Evolutionary conservation across 2,888 invertebrate genomes (phyloP).

Genomic region (Rhyacophila evoluta): DNA sequence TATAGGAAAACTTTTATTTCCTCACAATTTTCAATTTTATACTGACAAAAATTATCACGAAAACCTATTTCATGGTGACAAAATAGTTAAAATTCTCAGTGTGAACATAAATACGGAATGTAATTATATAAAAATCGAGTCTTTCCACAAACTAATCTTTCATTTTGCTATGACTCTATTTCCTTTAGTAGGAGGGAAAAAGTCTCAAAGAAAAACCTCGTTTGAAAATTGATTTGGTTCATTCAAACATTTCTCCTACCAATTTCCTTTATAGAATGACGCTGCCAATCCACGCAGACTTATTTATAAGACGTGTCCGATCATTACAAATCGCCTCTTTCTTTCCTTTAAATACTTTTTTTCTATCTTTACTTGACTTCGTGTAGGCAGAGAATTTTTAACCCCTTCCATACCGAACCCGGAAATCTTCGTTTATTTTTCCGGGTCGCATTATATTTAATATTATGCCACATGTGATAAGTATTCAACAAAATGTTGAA

Average conservation of each 20-base stretch:
- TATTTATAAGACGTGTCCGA: constrained; percentile 22
- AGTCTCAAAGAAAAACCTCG: constrained; percentile 22
- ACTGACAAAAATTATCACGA: no score
- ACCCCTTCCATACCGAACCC: no score
- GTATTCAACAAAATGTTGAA: no score
- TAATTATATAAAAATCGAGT: neutral
- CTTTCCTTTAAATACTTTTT: neutral
- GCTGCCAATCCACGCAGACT: constrained; percentile 10
- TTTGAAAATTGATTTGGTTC: constrained; percentile 24
- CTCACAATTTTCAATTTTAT: no score
- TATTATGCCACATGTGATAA: no score
- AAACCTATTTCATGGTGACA: no score
- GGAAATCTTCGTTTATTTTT: no score
- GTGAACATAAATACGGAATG: no score
- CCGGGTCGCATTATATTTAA: no score
- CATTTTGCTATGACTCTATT: neutral
- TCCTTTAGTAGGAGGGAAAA: neutral
- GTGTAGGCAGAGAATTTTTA: neutral
- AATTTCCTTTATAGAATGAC: constrained; percentile 22
- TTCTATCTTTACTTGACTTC: neutral
- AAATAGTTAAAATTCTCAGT: no score
- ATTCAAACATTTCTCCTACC: constrained; percentile 19
- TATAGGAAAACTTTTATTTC: no score
- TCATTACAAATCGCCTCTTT: constrained; percentile 5
- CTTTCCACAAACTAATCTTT: neutral